Conservation (phyloP, 2,888 invertebrate genomes). For the Campopleginae sp. region DNA sequence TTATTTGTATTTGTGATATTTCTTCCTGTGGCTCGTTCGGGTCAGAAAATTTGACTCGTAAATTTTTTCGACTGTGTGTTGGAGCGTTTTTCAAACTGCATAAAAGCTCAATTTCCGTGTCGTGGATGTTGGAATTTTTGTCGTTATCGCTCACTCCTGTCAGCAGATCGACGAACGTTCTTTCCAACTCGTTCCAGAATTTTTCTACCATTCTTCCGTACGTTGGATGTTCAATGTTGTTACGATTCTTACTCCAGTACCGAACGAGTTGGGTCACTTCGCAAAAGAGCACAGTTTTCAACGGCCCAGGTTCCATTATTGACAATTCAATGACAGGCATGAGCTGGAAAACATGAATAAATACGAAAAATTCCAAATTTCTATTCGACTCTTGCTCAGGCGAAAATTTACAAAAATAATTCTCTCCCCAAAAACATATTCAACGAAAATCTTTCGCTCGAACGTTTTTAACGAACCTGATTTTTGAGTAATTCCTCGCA, state of each 20-base stretch:
- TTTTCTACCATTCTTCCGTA: conserved; percentile 80
- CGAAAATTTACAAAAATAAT: not conserved
- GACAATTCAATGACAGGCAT: conserved; percentile 85
- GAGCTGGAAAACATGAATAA: conserved; percentile 79
- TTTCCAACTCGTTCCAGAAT: conserved; percentile 83
- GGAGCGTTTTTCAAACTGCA: conserved; percentile 83
- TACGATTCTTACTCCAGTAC: conserved; percentile 86
- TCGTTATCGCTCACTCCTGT: conserved; percentile 65
- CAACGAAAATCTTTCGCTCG: not conserved
- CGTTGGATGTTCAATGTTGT: conserved; percentile 76
- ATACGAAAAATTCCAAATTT: not conserved
- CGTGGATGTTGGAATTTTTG: conserved; percentile 67
- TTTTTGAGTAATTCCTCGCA: conserved; percentile 83
- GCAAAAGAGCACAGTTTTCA: conserved; percentile 84
- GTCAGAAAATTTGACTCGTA: conserved; percentile 86
- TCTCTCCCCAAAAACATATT: not conserved
- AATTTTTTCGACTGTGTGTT: conserved; percentile 83
- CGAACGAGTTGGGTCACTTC: conserved; percentile 85
- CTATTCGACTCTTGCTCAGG: not conserved
- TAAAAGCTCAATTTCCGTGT: conserved; percentile 85
- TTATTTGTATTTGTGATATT: conserved; percentile 48
- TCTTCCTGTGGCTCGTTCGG: conserved; percentile 71
- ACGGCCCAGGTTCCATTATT: conserved; percentile 82
- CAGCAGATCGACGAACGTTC: conserved; percentile 78
- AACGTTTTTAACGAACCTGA: conserved; percentile 72